Conservation (phyloP, 2,888 invertebrate species). For the Neoitamus cyanurus region DNA sequence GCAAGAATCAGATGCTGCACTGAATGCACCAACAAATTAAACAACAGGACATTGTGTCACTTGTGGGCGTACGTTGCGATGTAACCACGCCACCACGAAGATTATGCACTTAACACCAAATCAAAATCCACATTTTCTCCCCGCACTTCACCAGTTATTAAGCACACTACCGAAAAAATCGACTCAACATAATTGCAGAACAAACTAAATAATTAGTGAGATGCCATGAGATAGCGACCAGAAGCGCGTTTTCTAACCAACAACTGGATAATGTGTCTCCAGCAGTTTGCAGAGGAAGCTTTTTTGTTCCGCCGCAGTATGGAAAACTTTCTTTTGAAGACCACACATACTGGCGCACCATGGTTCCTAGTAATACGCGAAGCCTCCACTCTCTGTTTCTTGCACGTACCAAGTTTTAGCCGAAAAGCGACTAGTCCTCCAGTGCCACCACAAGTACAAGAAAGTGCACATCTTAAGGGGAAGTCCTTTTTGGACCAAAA, state of each 20-base stretch:
- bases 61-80: not conserved
- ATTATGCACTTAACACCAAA: not conserved
- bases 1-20: not conserved
- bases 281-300: slow-evolving; percentile 41
- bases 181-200: not conserved
- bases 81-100: not conserved
- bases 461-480: slow-evolving; percentile 25
- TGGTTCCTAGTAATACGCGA: not conserved
- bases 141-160: not conserved
- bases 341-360: slow-evolving; percentile 23
- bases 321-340: slow-evolving; percentile 20
- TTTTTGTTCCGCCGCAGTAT: slow-evolving; percentile 43
- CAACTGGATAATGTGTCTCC: slow-evolving; percentile 40
- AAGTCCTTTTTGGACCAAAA: not conserved
- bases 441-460: not conserved
- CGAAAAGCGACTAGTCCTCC: not conserved
- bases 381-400: not conserved
- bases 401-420: slow-evolving; percentile 1
- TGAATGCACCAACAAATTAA: not conserved
- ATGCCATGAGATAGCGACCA: slow-evolving; percentile 1
- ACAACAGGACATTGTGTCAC: not conserved
- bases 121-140: not conserved
- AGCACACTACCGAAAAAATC: not conserved
- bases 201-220: not conserved
- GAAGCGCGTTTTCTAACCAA: slow-evolving; percentile 31